Percentiles rank a stretch among this genome's conserved stretches.
Evolutionary conservation across 2,113 vertebrate genomes (phyloP).

Genomic region (Dicentrarchus labrax): DNA sequence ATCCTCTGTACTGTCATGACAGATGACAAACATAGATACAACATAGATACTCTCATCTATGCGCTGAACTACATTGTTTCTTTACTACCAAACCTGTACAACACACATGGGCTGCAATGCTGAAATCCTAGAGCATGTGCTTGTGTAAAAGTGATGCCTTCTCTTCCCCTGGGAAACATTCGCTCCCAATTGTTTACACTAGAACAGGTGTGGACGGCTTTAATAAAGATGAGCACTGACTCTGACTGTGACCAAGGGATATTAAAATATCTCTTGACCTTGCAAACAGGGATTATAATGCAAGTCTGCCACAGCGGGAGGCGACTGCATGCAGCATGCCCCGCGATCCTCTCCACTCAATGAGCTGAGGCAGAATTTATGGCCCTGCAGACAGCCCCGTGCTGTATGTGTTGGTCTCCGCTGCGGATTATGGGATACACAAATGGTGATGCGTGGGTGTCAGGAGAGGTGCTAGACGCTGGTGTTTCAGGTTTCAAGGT

Average conservation of each 20-base stretch:
- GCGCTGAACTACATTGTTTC: background rate
- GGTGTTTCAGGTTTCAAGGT: conserved; percentile 71
- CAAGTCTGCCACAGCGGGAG: conserved; percentile 68
- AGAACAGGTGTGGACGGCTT: conserved; percentile 77
- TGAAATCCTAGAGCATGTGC: conserved; percentile 5
- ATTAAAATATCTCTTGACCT: conserved; percentile 77
- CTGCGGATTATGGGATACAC: conserved; percentile 56
- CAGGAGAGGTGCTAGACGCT: conserved; percentile 58
- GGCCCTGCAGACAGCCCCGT: conserved; percentile 31
- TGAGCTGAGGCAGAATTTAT: conserved; percentile 56
- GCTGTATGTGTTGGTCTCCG: conserved; percentile 44
- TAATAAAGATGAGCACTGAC: conserved; percentile 64
- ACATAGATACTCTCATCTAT: background rate
- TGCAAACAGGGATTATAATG: conserved; percentile 73
- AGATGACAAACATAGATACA: background rate
- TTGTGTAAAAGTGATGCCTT: conserved; percentile 36
- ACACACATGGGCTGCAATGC: background rate
- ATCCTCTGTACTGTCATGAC: background rate
- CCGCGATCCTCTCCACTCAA: conserved; percentile 26
- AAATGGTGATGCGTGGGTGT: conserved; percentile 67
- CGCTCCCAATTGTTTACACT: conserved; percentile 46
- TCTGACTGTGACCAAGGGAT: conserved; percentile 64
- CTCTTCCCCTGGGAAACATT: conserved; percentile 35
- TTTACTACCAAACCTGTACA: background rate
- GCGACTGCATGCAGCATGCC: conserved; percentile 43